Evolutionary conservation across 2,888 invertebrate genomes (phyloP).

Genomic region (Dryobota labecula): DNA sequence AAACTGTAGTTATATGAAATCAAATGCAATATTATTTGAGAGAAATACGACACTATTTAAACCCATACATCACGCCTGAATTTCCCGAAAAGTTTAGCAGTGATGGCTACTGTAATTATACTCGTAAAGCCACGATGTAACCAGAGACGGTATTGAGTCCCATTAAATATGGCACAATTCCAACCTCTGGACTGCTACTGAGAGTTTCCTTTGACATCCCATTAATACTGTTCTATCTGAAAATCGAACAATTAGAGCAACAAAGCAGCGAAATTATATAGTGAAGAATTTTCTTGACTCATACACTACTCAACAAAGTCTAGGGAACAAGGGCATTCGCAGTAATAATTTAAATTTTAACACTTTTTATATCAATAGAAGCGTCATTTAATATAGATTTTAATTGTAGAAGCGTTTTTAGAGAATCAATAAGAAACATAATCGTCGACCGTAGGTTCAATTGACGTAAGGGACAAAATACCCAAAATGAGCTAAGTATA

Average conservation of each 20-base stretch:
- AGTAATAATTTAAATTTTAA: no score
- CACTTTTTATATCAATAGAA: no score
- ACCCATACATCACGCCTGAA: no score
- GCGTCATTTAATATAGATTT: no score
- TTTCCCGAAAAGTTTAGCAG: no score
- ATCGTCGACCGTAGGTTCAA: no score
- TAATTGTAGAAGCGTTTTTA: no score
- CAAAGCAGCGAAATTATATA: not conserved
- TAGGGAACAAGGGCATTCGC: no score
- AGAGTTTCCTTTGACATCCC: not conserved
- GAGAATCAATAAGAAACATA: no score
- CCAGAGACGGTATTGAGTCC: not conserved
- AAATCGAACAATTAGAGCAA: not conserved
- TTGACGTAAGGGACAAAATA: no score
- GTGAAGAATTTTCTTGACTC: constrained; percentile 1
- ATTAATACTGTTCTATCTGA: constrained; percentile 10
- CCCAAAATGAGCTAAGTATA: no score
- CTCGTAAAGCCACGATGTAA: not conserved
- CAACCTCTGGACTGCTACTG: not conserved
- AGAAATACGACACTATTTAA: not conserved
- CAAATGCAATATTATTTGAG: not conserved
- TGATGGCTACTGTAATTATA: constrained; percentile 2
- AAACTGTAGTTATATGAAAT: not conserved
- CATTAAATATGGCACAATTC: constrained; percentile 7
- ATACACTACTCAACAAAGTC: no score